Evolutionary conservation across 1,140 invertebrate species (phyloP).

Genomic region (Caenorhabditis tropicalis): DNA sequence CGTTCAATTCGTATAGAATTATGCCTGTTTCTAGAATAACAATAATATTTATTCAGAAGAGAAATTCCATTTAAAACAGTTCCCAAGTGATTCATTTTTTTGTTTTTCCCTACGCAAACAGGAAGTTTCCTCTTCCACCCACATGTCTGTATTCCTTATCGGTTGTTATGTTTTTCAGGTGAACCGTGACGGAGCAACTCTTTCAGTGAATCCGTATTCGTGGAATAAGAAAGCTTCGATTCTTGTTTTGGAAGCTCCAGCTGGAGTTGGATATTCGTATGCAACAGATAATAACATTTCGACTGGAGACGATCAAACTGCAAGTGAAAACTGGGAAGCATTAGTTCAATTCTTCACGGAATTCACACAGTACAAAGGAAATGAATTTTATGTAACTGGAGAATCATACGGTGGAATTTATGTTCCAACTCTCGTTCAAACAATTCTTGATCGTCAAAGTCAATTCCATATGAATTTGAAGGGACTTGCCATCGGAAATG

Average conservation of each 20-base stretch:
- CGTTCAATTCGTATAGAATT: too few relatives aligned
- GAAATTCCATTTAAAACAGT: too few relatives aligned
- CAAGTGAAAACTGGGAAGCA: conserved; percentile 73
- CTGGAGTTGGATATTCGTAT: conserved; percentile 76
- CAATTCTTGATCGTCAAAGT: conserved; percentile 67
- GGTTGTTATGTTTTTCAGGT: conserved; percentile 54
- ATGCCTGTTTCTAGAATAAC: too few relatives aligned
- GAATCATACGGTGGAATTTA: conserved; percentile 74
- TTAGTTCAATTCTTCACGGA: conserved; percentile 74
- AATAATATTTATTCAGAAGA: too few relatives aligned
- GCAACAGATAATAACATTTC: conserved; percentile 72
- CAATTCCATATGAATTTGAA: conserved; percentile 56
- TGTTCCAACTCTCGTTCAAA: conserved; percentile 74
- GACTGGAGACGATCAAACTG: conserved; percentile 73
- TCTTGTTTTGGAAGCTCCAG: conserved; percentile 75
- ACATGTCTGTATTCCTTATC: too few relatives aligned
- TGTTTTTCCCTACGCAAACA: neutral
- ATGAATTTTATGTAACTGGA: conserved; percentile 73
- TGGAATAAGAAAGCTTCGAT: conserved; percentile 83
- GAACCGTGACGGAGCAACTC: conserved; percentile 67
- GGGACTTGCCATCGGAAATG: conserved; percentile 60
- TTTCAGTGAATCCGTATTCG: conserved; percentile 73
- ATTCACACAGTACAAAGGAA: conserved; percentile 74
- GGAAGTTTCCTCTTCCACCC: too few relatives aligned
- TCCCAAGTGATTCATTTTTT: neutral